Evolutionary conservation across 2,113 vertebrate genomes (phyloP).

Genomic region (Mesitornis unicolor): DNA sequence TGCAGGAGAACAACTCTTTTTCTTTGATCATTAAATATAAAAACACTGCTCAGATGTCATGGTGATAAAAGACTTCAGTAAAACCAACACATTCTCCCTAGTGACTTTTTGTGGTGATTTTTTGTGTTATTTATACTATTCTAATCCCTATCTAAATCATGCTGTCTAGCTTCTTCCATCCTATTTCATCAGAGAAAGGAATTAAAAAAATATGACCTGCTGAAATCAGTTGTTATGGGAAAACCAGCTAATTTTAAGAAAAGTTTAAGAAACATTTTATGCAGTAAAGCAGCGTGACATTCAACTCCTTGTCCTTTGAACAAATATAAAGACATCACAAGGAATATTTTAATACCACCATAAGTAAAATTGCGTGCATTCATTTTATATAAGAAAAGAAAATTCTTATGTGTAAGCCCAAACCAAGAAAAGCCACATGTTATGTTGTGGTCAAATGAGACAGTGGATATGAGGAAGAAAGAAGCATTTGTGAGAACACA

Average conservation of each 20-base stretch:
- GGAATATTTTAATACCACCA: neutral
- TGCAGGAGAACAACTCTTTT: neutral
- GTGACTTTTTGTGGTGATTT: neutral
- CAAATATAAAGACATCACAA: neutral
- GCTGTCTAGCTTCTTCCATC: neutral
- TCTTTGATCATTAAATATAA: slow-evolving; percentile 11
- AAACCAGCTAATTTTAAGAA: neutral
- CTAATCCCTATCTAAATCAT: neutral
- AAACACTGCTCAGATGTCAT: neutral
- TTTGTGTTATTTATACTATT: neutral
- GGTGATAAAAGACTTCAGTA: neutral
- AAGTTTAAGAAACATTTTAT: neutral
- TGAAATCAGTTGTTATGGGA: neutral
- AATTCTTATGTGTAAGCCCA: neutral
- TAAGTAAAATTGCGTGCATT: neutral
- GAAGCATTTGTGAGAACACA: neutral
- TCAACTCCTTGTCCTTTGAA: neutral
- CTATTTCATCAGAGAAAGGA: neutral
- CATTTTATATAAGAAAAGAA: neutral
- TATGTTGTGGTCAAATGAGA: neutral
- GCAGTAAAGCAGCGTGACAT: neutral
- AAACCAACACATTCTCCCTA: neutral
- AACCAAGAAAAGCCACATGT: neutral
- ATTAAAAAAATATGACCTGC: neutral
- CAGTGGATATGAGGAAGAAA: neutral